Evolutionary conservation across 2,797 vertebrate species (phyloP).

Genomic region (Dromococcyx pavoninus): DNA sequence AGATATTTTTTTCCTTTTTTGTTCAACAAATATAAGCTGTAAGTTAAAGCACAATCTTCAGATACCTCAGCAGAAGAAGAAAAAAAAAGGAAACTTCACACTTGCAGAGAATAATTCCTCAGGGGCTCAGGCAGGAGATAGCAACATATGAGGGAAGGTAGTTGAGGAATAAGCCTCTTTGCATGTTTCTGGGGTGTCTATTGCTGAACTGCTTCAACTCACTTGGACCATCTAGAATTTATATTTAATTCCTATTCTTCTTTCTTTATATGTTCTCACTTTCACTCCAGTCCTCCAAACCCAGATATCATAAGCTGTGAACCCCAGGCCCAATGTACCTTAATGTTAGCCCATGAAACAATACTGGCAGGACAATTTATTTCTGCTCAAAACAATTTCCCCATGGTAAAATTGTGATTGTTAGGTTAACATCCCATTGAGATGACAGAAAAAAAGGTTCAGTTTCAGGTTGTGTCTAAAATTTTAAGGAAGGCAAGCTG

Average conservation of each 20-base stretch:
- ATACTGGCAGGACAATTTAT: conserved; percentile 10
- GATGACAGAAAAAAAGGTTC: conserved; percentile 30
- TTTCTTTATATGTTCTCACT: neutral
- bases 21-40: neutral
- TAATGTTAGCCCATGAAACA: neutral
- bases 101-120: neutral
- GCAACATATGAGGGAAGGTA: fast-evolving
- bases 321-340: neutral
- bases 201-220: neutral
- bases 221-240: conserved; percentile 35
- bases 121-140: neutral
- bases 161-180: neutral
- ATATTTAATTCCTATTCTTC: neutral
- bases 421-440: conserved; percentile 47
- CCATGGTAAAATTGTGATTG: conserved; percentile 22
- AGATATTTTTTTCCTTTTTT: neutral
- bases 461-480: conserved; percentile 29
- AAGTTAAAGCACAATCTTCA: conserved; percentile 5
- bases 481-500: conserved; percentile 30
- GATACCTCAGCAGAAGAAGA: neutral
- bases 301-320: neutral
- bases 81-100: neutral
- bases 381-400: conserved; percentile 39
- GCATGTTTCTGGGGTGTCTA: neutral
- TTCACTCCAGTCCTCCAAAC: neutral